Conservation (phyloP, 2,113 vertebrate species). For the Herpailurus yagouaroundi region DNA sequence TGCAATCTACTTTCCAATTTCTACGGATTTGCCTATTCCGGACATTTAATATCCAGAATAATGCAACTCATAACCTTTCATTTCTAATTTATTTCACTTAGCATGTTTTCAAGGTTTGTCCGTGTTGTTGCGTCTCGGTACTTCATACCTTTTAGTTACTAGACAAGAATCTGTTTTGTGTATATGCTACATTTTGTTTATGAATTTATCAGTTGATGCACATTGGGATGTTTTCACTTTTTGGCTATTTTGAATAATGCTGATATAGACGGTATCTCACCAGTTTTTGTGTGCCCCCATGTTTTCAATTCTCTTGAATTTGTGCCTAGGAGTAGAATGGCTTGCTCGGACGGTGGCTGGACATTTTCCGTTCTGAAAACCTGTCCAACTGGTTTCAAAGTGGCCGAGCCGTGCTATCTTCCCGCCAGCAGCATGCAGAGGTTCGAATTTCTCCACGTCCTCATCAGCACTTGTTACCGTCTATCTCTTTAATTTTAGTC, state of each 20-base stretch:
- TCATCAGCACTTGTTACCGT: neutral
- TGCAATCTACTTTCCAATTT: neutral
- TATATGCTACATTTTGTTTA: neutral
- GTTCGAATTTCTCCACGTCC: neutral
- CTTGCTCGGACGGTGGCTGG: neutral
- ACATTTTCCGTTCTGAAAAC: neutral
- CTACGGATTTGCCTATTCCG: neutral
- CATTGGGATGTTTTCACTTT: neutral
- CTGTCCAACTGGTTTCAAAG: neutral
- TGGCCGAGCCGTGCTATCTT: neutral
- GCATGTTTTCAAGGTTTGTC: neutral
- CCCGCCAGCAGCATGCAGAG: neutral
- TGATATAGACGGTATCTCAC: neutral
- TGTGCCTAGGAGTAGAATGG: neutral
- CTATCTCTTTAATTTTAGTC: neutral
- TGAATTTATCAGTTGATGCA: neutral
- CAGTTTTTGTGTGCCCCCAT: neutral
- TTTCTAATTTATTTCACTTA: neutral
- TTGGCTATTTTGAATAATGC: neutral
- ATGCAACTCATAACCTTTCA: neutral
- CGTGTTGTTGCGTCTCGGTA: neutral
- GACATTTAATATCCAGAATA: neutral
- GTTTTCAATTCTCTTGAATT: neutral
- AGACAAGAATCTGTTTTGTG: neutral
- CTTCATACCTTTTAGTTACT: neutral